Evolutionary conservation across 2,797 vertebrate genomes (phyloP).

Genomic region (Eutrigla gurnardus): DNA sequence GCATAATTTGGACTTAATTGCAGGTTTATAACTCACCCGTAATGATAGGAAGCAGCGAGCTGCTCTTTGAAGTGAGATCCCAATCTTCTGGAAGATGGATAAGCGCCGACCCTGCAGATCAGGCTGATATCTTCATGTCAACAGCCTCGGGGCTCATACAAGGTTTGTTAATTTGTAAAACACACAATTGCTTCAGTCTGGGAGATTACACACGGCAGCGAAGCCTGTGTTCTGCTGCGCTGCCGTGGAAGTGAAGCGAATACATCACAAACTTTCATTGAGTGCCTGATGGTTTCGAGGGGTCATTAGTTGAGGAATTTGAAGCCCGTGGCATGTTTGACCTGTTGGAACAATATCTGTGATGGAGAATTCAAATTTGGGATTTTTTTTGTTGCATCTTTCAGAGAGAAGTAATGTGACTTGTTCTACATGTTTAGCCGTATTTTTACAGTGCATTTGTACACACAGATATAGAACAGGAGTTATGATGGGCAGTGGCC

Average conservation of each 20-base stretch:
- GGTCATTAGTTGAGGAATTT: conserved; percentile 42
- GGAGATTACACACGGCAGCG: background rate
- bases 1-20: conserved; percentile 79
- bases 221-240: background rate
- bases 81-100: conserved; percentile 74
- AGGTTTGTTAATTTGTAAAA: conserved; percentile 57
- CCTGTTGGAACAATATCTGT: conserved; percentile 21
- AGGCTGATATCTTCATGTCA: conserved; percentile 65
- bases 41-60: conserved; percentile 78
- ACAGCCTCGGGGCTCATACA: conserved; percentile 43
- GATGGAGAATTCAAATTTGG: conserved; percentile 3
- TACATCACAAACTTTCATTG: background rate
- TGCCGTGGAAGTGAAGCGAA: conserved; percentile 13
- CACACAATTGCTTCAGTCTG: conserved; percentile 8
- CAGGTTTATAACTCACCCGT: conserved; percentile 76
- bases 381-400: conserved; percentile 2
- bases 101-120: conserved; percentile 56
- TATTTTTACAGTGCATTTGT: conserved; percentile 13
- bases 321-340: conserved; percentile 14
- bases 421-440: background rate
- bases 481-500: conserved; percentile 39
- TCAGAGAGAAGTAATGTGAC: background rate
- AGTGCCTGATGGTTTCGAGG: conserved; percentile 1
- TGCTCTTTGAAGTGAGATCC: conserved; percentile 77
- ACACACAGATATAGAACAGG: conserved; percentile 26